phyloP scores from a whole-genome alignment of 2,888 invertebrate genomes.

The Neoaliturus tenellus region DNA sequence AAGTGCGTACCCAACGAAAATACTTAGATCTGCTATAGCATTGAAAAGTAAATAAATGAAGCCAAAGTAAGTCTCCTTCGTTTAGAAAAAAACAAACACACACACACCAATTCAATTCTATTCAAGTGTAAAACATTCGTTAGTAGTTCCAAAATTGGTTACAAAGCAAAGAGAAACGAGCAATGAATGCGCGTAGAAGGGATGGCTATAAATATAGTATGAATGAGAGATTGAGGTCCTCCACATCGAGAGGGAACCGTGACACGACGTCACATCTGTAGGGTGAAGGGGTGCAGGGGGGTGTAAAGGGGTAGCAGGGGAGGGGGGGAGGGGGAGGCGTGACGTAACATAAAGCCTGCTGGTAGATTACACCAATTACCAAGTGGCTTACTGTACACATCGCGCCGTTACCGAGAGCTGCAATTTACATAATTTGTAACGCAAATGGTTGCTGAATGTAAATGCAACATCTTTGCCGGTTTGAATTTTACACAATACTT shows the following conservation, averaged over 20 bases:
- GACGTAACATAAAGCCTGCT: neutral
- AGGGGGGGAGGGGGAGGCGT: neutral
- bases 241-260: neutral
- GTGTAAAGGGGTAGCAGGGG: too few species aligned
- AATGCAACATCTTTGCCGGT: neutral
- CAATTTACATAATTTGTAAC: neutral
- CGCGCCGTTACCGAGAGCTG: neutral
- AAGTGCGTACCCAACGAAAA: too few species aligned
- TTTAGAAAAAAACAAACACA: too few species aligned
- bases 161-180: neutral
- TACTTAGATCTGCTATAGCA: too few species aligned
- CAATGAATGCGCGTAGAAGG: neutral
- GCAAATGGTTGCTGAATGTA: neutral
- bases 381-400: neutral
- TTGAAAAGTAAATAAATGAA: too few species aligned
- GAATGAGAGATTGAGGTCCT: neutral
- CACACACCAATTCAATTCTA: too few species aligned
- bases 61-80: too few species aligned
- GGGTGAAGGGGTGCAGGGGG: too few species aligned
- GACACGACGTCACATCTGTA: too few species aligned
- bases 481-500: too few species aligned
- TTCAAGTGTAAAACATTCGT: neutral
- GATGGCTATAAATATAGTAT: neutral
- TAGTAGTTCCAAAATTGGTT: neutral
- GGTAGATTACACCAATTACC: constrained; percentile 4